Base-by-base conservation (phyloP, 2,113 vertebrate genomes). In the Scatophagus argus region DNA sequence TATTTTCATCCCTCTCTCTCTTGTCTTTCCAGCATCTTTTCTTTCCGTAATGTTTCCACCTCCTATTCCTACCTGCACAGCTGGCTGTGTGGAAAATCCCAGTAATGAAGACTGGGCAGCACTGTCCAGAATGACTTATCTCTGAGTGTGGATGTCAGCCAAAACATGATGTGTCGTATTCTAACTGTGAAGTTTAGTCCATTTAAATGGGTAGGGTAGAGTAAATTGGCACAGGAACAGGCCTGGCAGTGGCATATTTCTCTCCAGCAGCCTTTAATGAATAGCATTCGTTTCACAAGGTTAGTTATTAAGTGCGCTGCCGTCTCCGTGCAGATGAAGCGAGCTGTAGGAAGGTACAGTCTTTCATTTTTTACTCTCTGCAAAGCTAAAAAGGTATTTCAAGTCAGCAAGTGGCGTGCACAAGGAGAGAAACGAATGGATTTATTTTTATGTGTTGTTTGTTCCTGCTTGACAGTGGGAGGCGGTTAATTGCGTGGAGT, bases 91-190 rank as follows among this genome's bases (percentile, higher is more conserved):
- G 71, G 67, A 82, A 79, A 52, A 25, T 66, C 6, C 78, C 34
- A 13, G 63, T 87, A 90, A 91, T 77, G 75, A 85, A 81, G 83
- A 85, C 69, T 77, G 84, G 81, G 73, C 62, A 36, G 38, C 36
- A 19, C 76, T 60, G 70, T 82, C 79, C n/a, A 52, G 49, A 74
- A 27, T 91, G 87, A 91, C 79, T 90, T 86, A 87, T 83, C 66
- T 75, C 49, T 25, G 25, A 61, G 62, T 66, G 55, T 75, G 80
- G 66, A 84, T 67, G 84, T 81, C 29, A 11, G 79, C 90, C 85
- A 90, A 87, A 81, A 4, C 38, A 27, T 1, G 10, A 84, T 32
- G 63, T 51, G 71, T 73, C 69, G 13, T 23, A 46, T 82, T 87
- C 49, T 63, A 34, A 76, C 44, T n/a, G 61, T 71, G 23, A 81